Conservation (phyloP, 2,888 invertebrate genomes). For the Lamellibrachia satsuma region DNA sequence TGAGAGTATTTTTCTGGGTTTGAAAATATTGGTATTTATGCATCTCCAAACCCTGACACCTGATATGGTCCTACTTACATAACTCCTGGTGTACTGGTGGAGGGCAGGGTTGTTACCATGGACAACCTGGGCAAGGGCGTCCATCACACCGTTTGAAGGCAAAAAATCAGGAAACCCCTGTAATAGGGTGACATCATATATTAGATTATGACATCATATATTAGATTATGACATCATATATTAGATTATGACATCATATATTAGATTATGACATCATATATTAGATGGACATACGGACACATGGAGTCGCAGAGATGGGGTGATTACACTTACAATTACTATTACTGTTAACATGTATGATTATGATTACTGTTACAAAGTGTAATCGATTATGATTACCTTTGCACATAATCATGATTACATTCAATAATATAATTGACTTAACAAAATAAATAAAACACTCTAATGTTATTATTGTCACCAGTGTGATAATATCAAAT, state of each 20-base stretch:
- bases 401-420: too few species aligned
- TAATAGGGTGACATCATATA: conserved; percentile 22
- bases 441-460: neutral
- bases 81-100: conserved; percentile 93
- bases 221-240: neutral
- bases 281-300: neutral
- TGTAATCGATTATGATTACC: neutral
- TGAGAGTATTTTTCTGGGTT: neutral
- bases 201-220: too few species aligned
- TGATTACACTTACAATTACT: neutral
- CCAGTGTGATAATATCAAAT: neutral
- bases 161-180: conserved; percentile 92
- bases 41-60: neutral
- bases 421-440: neutral
- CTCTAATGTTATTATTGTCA: neutral
- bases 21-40: neutral
- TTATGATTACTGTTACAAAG: too few species aligned
- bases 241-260: too few species aligned
- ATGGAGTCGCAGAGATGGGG: neutral
- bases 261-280: neutral
- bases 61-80: conserved; percentile 75
- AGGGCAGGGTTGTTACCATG: conserved; percentile 75
- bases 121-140: conserved; percentile 77
- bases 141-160: conserved; percentile 80
- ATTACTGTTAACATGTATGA: too few species aligned